Evolutionary conservation across 2,113 vertebrate species (phyloP).

Genomic region (Ploceus nigricollis): DNA sequence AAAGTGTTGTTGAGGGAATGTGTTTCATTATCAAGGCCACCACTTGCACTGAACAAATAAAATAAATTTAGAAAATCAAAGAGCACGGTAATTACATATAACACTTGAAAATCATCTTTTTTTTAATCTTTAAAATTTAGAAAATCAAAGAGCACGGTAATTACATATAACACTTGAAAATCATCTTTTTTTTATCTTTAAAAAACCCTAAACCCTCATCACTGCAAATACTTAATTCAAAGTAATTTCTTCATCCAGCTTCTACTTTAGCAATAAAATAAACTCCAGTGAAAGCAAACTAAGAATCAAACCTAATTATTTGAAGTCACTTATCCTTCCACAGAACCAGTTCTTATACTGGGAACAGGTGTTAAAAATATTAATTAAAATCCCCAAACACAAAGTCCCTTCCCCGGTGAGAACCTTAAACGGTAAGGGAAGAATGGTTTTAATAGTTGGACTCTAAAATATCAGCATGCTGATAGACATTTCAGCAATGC

Average conservation of each 20-base stretch:
- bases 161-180: neutral
- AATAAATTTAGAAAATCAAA: neutral
- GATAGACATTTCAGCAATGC: neutral
- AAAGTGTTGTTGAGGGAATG: constrained; percentile 95
- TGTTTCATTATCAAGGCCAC: constrained; percentile 94
- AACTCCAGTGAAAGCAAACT: neutral
- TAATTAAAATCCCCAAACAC: neutral
- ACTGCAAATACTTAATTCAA: neutral
- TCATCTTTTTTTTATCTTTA: neutral
- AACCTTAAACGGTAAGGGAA: neutral
- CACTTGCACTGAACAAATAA: constrained; percentile 82
- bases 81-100: neutral
- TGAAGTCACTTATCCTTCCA: neutral
- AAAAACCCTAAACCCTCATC: neutral
- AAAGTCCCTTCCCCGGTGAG: neutral
- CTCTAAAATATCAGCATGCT: neutral
- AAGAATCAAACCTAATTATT: neutral
- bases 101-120: neutral
- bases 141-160: neutral
- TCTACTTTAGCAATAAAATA: neutral
- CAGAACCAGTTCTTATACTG: neutral
- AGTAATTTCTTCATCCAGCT: neutral
- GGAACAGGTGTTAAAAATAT: neutral
- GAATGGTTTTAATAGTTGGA: neutral
- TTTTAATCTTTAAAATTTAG: neutral